A percentile compares a stretch with the other conserved stretches of the same genome.
phyloP scores from a whole-genome alignment of 2,113 vertebrate species.

The Apeltes quadracus region DNA sequence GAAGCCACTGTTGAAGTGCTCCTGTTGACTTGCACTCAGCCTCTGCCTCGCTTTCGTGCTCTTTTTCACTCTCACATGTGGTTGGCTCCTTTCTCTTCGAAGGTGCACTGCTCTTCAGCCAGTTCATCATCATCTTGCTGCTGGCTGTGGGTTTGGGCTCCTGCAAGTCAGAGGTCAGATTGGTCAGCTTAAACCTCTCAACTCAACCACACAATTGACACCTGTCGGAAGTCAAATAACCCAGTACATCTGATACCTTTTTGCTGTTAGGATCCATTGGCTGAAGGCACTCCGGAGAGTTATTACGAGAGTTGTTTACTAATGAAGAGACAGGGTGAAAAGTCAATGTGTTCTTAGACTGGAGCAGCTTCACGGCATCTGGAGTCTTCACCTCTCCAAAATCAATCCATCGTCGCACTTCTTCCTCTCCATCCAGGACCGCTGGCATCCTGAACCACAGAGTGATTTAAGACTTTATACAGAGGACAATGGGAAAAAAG shows the following conservation, averaged over 20 bases:
- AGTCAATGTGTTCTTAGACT: conserved; percentile 83
- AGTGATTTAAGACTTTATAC: neutral
- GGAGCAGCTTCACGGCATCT: conserved; percentile 89
- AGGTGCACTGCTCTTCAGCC: conserved; percentile 83
- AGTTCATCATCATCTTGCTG: conserved; percentile 86
- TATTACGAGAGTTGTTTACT: conserved; percentile 90
- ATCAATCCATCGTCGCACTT: conserved; percentile 90
- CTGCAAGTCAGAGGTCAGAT: conserved; percentile 65
- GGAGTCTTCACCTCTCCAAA: conserved; percentile 88
- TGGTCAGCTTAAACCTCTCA: conserved; percentile 1
- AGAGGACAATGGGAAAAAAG: neutral
- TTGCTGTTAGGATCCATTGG: conserved; percentile 79
- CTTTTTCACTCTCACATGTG: conserved; percentile 61
- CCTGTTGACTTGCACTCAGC: conserved; percentile 77
- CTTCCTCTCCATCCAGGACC: conserved; percentile 91
- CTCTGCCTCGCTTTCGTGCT: conserved; percentile 31
- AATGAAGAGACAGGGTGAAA: conserved; percentile 90
- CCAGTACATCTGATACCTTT: conserved; percentile 77
- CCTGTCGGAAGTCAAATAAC: neutral
- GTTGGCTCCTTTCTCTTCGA: conserved; percentile 81
- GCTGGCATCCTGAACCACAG: conserved; percentile 90
- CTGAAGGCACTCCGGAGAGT: conserved; percentile 85
- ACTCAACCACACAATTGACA: neutral
- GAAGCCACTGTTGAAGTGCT: conserved; percentile 74
- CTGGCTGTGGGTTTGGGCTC: conserved; percentile 79